phyloP scores from a whole-genome alignment of 1,140 invertebrate genomes.

The Dendrolimus punctatus region DNA sequence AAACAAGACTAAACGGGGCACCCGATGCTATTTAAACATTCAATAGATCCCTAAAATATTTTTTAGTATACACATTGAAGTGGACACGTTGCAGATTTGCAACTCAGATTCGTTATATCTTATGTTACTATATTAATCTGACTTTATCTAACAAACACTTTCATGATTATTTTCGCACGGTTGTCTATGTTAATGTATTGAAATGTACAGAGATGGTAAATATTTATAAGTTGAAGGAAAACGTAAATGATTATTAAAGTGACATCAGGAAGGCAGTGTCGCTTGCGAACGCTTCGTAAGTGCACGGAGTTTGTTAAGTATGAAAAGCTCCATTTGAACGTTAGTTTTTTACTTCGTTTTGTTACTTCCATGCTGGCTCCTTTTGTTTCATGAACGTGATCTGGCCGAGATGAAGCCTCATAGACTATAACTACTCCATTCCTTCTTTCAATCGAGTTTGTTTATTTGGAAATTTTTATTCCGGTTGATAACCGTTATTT shows the following conservation, averaged over 20 bases:
- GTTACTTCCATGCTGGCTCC: conserved; percentile 44
- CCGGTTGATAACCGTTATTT: too few relatives aligned
- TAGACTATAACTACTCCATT: conserved; percentile 52
- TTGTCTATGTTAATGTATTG: conserved; percentile 7
- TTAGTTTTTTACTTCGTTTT: conserved; percentile 47
- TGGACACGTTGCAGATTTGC: too few relatives aligned
- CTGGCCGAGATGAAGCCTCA: conserved; percentile 56
- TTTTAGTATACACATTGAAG: too few relatives aligned
- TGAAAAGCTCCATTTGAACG: conserved; percentile 63
- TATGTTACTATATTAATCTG: too few relatives aligned
- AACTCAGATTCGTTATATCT: too few relatives aligned
- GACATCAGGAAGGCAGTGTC: conserved; percentile 22
- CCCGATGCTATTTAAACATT: too few relatives aligned
- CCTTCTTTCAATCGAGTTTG: conserved; percentile 48
- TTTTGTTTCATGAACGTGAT: conserved; percentile 65
- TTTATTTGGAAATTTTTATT: too few relatives aligned
- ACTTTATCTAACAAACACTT: too few relatives aligned
- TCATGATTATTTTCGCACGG: too few relatives aligned
- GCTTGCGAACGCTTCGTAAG: conserved; percentile 36
- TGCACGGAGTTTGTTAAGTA: conserved; percentile 52
- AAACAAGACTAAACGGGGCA: too few relatives aligned
- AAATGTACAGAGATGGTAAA: conserved; percentile 20
- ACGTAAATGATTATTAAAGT: conserved; percentile 23
- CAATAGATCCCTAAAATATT: too few relatives aligned
- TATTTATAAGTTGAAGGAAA: conserved; percentile 16